A percentile compares a stretch with the other conserved stretches of the same genome.
phyloP scores from a whole-genome alignment of 1,140 invertebrate genomes.

The Meloidogyne chitwoodi region DNA sequence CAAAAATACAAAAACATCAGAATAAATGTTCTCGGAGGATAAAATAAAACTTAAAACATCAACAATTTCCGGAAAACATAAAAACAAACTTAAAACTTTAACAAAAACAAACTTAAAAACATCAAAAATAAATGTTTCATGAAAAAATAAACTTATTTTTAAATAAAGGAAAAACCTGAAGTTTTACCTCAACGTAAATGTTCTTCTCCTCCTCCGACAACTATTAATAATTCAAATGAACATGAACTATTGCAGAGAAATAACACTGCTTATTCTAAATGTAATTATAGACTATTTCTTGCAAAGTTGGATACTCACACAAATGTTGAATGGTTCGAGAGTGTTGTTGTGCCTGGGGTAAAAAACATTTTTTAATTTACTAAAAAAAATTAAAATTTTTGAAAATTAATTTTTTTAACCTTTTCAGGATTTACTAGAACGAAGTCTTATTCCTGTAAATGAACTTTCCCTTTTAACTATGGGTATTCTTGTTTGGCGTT shows the following conservation, averaged over 20 bases:
- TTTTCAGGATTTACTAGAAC: constrained; percentile 22
- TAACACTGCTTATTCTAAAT: background rate
- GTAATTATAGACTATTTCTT: constrained; percentile 37
- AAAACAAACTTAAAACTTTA: too few species aligned
- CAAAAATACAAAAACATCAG: too few species aligned
- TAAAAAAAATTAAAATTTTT: constrained; percentile 8
- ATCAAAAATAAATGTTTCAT: too few species aligned
- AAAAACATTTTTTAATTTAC: constrained; percentile 19
- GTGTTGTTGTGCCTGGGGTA: constrained; percentile 27
- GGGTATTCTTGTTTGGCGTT: constrained; percentile 47
- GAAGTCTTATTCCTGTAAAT: constrained; percentile 39
- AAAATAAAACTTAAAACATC: too few species aligned
- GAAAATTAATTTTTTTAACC: background rate
- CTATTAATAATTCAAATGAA: background rate
- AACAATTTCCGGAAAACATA: too few species aligned
- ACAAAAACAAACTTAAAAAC: too few species aligned
- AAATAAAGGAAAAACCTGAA: background rate
- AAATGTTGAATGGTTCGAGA: constrained; percentile 51
- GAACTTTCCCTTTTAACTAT: constrained; percentile 51
- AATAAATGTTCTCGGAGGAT: too few species aligned
- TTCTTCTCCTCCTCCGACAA: background rate
- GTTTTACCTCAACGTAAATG: background rate
- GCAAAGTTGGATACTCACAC: constrained; percentile 49
- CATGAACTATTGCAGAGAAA: background rate
- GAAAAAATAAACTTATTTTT: too few species aligned